Conservation (phyloP, 2,888 invertebrate species). For the Anoplius nigerrimus region DNA sequence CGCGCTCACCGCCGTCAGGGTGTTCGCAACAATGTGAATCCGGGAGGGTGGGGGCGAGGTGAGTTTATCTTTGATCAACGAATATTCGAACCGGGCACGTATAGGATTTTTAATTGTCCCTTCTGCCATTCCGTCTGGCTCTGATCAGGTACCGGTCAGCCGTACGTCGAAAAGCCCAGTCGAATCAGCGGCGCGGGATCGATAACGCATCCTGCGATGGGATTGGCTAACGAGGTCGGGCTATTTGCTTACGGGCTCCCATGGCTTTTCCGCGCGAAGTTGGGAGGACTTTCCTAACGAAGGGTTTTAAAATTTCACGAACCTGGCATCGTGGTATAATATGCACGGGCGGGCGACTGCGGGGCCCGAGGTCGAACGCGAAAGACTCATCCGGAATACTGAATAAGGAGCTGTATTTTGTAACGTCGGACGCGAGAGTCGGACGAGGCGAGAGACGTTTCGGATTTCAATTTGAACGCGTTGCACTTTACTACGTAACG, state of each 20-base stretch:
- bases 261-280: conserved; percentile 38
- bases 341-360: conserved; percentile 11
- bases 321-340: conserved; percentile 14
- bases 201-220: conserved; percentile 43
- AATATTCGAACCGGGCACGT: too few species aligned
- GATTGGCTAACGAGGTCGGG: conserved; percentile 47
- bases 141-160: not conserved
- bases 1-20: too few species aligned
- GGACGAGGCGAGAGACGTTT: too few species aligned
- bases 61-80: not conserved
- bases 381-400: conserved; percentile 11
- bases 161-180: not conserved
- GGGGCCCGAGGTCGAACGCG: not conserved
- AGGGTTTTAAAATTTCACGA: conserved; percentile 45
- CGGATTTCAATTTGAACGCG: too few species aligned
- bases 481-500: too few species aligned
- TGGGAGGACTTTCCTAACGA: conserved; percentile 35
- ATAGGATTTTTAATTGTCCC: too few species aligned
- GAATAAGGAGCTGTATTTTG: conserved; percentile 51
- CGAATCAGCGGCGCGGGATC: conserved; percentile 30
- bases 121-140: too few species aligned
- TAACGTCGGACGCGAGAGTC: conserved; percentile 16
- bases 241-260: conserved; percentile 51
- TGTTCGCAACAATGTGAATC: too few species aligned
- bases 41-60: not conserved